phyloP scores from a whole-genome alignment of 64 coral and sea anemone species.

The Porites australiensis region DNA sequence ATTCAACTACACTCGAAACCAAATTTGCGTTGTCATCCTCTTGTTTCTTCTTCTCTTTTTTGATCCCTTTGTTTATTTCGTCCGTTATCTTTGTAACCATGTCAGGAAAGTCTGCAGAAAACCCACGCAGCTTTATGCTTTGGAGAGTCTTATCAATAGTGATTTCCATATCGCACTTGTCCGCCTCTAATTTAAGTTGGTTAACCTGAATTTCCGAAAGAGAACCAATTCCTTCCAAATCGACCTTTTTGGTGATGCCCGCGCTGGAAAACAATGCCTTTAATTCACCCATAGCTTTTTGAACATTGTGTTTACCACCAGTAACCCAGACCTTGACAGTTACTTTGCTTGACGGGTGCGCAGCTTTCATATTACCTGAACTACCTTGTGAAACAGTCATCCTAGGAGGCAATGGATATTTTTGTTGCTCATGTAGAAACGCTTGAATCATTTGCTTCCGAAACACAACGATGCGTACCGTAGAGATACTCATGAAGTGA shows the following conservation, averaged over 20 bases:
- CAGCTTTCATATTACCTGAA: background rate
- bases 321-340: slow-evolving; percentile 25
- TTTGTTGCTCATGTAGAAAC: slow-evolving; percentile 32
- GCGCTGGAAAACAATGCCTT: slow-evolving; percentile 14
- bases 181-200: background rate
- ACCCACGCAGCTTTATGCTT: slow-evolving; percentile 29
- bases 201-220: slow-evolving; percentile 29
- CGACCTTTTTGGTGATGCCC: background rate
- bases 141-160: background rate
- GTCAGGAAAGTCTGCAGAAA: slow-evolving; percentile 7
- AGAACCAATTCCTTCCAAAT: slow-evolving; percentile 2
- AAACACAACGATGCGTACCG: slow-evolving; percentile 28
- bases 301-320: slow-evolving; percentile 20
- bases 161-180: slow-evolving; percentile 20
- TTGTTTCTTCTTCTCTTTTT: background rate
- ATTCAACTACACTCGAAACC: background rate
- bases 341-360: background rate
- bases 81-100: slow-evolving; percentile 26
- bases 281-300: background rate
- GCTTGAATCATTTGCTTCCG: background rate
- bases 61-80: slow-evolving; percentile 15
- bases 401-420: background rate
- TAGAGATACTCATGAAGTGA: background rate
- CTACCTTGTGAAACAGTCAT: too few species aligned
- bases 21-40: background rate